Conservation (phyloP, 2,113 vertebrate species). For the Pedionomus torquatus region DNA sequence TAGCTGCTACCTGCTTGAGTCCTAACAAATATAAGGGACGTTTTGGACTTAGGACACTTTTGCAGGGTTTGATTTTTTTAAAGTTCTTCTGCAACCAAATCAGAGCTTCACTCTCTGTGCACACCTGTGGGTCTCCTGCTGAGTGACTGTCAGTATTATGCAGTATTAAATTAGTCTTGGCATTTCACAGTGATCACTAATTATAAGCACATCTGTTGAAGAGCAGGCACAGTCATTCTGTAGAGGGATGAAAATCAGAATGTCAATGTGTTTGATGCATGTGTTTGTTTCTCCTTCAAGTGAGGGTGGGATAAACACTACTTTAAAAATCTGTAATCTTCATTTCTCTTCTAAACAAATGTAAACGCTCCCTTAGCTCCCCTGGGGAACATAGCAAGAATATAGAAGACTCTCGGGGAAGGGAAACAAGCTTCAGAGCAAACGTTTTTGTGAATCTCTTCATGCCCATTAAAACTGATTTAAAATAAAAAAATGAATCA, state of each 20-base stretch:
- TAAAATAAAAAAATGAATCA: background rate
- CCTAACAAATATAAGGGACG: background rate
- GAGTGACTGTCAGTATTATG: background rate
- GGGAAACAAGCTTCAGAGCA: background rate
- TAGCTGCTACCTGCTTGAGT: background rate
- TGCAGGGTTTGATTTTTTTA: background rate
- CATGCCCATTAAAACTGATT: background rate
- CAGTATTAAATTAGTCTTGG: background rate
- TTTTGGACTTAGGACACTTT: background rate
- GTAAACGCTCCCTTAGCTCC: background rate
- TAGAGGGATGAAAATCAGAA: background rate
- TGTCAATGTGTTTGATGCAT: background rate
- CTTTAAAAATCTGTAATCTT: constrained; percentile 48
- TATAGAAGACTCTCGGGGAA: background rate
- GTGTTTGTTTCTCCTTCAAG: constrained; percentile 26
- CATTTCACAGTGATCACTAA: background rate
- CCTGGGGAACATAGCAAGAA: background rate
- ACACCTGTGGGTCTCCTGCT: constrained; percentile 24
- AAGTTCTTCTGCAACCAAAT: background rate
- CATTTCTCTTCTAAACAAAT: constrained; percentile 42
- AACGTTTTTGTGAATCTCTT: background rate
- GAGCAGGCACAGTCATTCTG: background rate
- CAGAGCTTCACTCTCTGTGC: background rate
- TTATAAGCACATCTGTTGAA: constrained; percentile 39
- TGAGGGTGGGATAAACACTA: background rate